Conservation (phyloP, 2,888 invertebrate genomes). For the Phymatocera aterrima region DNA sequence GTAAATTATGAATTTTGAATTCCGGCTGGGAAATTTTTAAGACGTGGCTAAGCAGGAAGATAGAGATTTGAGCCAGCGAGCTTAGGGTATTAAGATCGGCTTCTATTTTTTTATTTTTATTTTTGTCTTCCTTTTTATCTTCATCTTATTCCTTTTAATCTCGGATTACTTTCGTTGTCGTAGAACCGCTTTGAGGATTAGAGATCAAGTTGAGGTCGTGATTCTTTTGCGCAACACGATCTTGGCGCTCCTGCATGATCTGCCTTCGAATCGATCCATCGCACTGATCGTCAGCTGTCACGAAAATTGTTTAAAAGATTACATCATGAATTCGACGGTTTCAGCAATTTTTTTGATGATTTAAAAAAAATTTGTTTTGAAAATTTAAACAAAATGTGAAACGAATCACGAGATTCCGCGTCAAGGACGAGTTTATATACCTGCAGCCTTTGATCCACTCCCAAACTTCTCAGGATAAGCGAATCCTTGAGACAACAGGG, state of each 20-base stretch:
- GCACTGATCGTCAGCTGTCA: not conserved
- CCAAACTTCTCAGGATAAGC: conserved; percentile 66
- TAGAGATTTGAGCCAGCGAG: conserved; percentile 62
- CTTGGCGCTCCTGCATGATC: conserved; percentile 51
- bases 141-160: conserved; percentile 42
- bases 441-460: not conserved
- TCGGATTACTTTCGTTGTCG: conserved; percentile 42
- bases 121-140: not conserved
- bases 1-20: conserved; percentile 71
- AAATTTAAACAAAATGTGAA: not conserved
- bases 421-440: not conserved
- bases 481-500: conserved; percentile 71
- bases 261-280: not conserved
- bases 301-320: not conserved
- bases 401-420: not conserved
- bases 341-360: not conserved
- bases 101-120: conserved; percentile 50
- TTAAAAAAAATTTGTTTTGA: not conserved
- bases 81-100: conserved; percentile 66
- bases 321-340: too few species aligned
- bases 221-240: conserved; percentile 59
- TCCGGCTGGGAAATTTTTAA: conserved; percentile 65
- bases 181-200: conserved; percentile 65
- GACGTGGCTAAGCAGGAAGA: conserved; percentile 63
- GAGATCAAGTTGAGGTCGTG: conserved; percentile 69